Evolutionary conservation across 2,113 vertebrate genomes (phyloP).

Genomic region (Rhodinocichla rosea): DNA sequence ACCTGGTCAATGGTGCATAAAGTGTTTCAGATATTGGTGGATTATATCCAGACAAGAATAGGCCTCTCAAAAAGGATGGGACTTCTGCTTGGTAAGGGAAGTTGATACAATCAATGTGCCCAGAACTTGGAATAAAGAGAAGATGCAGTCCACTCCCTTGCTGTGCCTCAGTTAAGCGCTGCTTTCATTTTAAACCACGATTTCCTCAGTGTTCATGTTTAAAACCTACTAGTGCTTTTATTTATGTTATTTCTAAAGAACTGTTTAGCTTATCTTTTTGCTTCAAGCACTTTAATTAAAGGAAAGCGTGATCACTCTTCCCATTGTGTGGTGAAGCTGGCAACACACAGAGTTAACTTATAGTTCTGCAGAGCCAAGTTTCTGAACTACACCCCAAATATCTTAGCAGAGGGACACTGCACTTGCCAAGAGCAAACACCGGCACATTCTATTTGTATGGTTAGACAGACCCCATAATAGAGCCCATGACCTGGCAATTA

Average conservation of each 20-base stretch:
- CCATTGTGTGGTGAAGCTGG: background rate
- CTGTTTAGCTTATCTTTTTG: background rate
- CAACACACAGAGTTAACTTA: background rate
- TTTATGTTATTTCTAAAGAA: background rate
- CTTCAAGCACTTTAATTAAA: background rate
- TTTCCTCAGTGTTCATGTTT: background rate
- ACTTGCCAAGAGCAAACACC: background rate
- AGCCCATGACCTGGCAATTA: background rate
- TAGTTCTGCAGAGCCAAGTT: constrained; percentile 47
- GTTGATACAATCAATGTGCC: background rate
- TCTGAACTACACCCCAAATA: constrained; percentile 21
- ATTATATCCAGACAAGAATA: background rate
- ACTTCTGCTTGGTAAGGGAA: background rate
- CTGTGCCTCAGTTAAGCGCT: accelerated
- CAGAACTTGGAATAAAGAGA: background rate
- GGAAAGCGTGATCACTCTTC: constrained; percentile 4
- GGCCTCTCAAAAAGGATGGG: background rate
- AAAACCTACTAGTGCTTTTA: background rate
- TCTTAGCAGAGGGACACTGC: background rate
- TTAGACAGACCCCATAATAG: background rate
- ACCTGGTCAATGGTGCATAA: background rate
- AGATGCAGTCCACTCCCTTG: background rate
- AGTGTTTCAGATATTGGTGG: background rate
- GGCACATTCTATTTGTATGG: background rate
- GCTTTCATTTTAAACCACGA: background rate